phyloP scores from a whole-genome alignment of 2,113 vertebrate species.

The mouse (Mus musculus) region DNA sequence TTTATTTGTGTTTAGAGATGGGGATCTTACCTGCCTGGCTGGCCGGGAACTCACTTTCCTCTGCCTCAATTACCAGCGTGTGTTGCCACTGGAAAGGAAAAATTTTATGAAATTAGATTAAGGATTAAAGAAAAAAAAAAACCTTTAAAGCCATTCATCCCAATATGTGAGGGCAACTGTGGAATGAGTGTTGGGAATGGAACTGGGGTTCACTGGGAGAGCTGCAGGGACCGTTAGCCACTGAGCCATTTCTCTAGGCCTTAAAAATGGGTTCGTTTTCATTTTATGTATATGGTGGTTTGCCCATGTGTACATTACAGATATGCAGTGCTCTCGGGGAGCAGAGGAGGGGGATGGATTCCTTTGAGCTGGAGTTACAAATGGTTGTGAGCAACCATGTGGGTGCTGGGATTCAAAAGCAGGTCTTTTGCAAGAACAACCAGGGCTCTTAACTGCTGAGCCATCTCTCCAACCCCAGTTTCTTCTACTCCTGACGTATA shows the following conservation, averaged over 20 bases:
- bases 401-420: not conserved
- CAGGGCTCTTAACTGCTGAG: not conserved
- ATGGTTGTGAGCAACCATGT: not conserved
- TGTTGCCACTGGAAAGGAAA: not conserved
- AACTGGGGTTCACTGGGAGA: not conserved
- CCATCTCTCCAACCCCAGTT: not conserved
- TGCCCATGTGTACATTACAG: not conserved
- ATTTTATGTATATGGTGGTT: not conserved
- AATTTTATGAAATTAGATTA: slow-evolving; percentile 48
- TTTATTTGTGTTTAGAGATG: not conserved
- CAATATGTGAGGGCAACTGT: slow-evolving; percentile 49
- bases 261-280: not conserved
- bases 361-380: not conserved
- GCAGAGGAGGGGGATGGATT: not conserved
- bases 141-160: slow-evolving; percentile 41
- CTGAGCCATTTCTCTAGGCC: not conserved
- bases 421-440: not conserved
- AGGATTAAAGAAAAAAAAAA: slow-evolving; percentile 43
- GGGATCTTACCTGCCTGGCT: not conserved
- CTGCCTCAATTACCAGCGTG: not conserved
- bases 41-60: not conserved
- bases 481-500: slow-evolving; percentile 13
- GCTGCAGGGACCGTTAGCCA: not conserved
- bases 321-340: not conserved
- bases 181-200: not conserved